Evolutionary conservation across 2,888 invertebrate genomes (phyloP).

Genomic region (Cecidostiba fungosa): DNA sequence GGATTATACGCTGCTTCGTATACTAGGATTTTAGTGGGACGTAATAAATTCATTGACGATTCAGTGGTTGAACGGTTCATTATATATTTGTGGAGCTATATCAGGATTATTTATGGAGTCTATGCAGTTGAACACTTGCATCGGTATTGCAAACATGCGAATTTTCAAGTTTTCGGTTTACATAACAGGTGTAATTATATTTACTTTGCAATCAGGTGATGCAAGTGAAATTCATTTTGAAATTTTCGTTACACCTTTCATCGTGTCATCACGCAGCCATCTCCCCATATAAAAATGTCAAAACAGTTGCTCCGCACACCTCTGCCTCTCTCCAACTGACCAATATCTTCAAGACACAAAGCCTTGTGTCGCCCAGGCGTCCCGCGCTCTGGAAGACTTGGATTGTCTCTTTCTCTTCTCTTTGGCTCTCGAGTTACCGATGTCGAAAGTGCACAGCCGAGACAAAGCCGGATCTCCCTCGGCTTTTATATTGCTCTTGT

Average conservation of each 20-base stretch:
- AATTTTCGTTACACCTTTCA: too few species aligned
- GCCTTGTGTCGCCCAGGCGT: not conserved
- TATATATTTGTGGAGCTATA: not conserved
- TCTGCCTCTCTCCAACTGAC: not conserved
- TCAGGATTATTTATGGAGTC: not conserved
- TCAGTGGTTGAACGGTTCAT: not conserved
- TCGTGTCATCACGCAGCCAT: too few species aligned
- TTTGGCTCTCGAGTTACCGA: slow-evolving; percentile 43
- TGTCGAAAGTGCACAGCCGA: not conserved
- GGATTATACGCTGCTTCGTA: not conserved
- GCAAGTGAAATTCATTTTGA: not conserved
- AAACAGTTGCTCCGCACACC: not conserved
- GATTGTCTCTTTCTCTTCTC: not conserved
- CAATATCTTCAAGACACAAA: slow-evolving; percentile 21
- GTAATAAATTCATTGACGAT: not conserved
- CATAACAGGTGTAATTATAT: not conserved
- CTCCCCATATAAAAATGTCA: too few species aligned
- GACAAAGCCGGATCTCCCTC: slow-evolving; percentile 17
- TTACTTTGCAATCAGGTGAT: not conserved
- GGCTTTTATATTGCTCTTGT: not conserved
- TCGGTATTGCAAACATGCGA: not conserved
- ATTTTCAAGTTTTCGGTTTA: not conserved
- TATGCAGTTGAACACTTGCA: not conserved
- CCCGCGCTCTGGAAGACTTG: not conserved
- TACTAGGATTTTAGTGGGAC: not conserved